Evolutionary conservation across 2,797 vertebrate species (phyloP).

Genomic region (Geotrypetes seraphini): DNA sequence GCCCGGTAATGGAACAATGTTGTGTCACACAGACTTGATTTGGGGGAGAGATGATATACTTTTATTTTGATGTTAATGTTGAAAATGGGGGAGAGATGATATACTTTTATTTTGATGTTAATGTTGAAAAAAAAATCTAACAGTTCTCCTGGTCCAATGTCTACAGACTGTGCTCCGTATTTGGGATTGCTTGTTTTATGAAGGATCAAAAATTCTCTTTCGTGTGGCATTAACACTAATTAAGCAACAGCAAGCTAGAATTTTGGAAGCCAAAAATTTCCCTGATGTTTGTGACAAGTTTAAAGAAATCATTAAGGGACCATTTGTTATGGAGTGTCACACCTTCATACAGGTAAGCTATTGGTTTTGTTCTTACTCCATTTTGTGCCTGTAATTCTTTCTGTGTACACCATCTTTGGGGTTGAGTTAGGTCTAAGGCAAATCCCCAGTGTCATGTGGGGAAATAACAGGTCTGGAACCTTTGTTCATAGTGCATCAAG

Average conservation of each 20-base stretch:
- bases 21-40: no score
- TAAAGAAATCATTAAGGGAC: slow-evolving; percentile 76
- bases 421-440: no score
- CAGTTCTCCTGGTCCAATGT: no score
- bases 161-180: slow-evolving; percentile 83
- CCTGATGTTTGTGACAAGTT: slow-evolving; percentile 80
- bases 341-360: slow-evolving; percentile 84
- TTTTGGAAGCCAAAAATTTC: slow-evolving; percentile 71
- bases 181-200: slow-evolving; percentile 93
- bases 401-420: no score
- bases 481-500: no score
- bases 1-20: no score
- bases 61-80: background rate
- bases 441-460: no score
- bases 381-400: no score
- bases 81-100: background rate
- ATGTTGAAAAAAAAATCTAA: no score
- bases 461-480: no score
- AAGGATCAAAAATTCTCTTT: slow-evolving; percentile 92
- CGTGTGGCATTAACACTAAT: slow-evolving; percentile 85
- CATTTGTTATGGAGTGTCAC: slow-evolving; percentile 80
- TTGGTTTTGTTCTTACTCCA: no score
- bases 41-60: background rate
- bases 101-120: background rate
- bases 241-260: slow-evolving; percentile 72